Evolutionary conservation across 1,140 invertebrate genomes (phyloP).

Genomic region (Bacillus rossius): DNA sequence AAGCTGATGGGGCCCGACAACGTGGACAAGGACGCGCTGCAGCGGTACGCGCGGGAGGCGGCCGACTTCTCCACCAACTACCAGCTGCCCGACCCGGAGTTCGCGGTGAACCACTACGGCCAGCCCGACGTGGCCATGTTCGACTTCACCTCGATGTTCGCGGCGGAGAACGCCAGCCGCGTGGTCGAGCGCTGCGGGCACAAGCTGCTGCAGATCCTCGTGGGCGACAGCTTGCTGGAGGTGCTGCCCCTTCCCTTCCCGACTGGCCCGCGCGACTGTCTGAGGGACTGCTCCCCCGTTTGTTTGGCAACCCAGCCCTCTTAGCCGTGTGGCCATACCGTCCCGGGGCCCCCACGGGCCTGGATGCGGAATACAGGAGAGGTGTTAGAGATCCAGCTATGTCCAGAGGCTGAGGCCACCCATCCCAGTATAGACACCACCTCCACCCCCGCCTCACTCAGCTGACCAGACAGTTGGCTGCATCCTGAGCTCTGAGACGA

Average conservation of each 20-base stretch:
- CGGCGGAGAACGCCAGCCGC: slow-evolving; percentile 89
- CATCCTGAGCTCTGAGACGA: no score
- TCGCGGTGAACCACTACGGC: slow-evolving; percentile 97
- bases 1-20: slow-evolving; percentile 83
- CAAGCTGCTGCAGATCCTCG: slow-evolving; percentile 78
- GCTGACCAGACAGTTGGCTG: no score
- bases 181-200: slow-evolving; percentile 73
- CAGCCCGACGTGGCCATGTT: slow-evolving; percentile 99
- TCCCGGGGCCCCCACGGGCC: no score
- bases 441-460: no score
- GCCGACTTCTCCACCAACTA: slow-evolving; percentile 94
- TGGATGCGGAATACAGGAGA: no score
- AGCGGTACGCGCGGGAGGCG: slow-evolving; percentile 92
- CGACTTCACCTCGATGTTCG: slow-evolving; percentile 99
- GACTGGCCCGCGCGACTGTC: no score
- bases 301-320: no score
- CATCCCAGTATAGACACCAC: no score
- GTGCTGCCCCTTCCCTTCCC: slow-evolving; percentile 40
- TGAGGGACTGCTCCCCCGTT: no score
- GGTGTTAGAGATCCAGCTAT: no score
- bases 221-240: slow-evolving; percentile 94
- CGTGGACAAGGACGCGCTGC: slow-evolving; percentile 81
- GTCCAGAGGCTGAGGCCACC: no score
- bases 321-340: no score
- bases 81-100: slow-evolving; percentile 84